phyloP scores from a whole-genome alignment of 2,888 invertebrate genomes.

The Leucoma salicis region DNA sequence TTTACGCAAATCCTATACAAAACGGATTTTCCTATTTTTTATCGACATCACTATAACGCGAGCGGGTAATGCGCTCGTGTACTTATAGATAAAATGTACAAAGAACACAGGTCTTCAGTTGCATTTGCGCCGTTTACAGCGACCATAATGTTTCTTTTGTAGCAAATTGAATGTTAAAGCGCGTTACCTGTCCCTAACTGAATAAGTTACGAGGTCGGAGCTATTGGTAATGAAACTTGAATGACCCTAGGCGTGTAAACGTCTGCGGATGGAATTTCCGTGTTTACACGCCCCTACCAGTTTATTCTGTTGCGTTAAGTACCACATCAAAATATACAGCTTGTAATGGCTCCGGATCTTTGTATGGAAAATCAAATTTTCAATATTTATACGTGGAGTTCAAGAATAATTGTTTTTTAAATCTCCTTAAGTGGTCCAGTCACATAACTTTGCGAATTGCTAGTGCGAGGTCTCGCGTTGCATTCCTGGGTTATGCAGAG shows the following conservation, averaged over 20 bases:
- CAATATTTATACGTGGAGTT: too few relatives aligned
- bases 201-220: conserved; percentile 74
- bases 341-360: conserved; percentile 27
- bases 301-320: conserved; percentile 55
- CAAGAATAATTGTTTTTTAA: too few relatives aligned
- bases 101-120: too few relatives aligned
- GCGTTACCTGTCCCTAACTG: conserved; percentile 73
- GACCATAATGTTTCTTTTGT: conserved; percentile 61
- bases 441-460: too few relatives aligned
- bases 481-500: too few relatives aligned
- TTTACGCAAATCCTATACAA: too few relatives aligned
- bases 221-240: conserved; percentile 79
- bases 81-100: too few relatives aligned
- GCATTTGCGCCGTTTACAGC: conserved; percentile 38
- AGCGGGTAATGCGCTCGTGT: background rate
- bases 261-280: conserved; percentile 61
- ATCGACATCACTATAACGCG: background rate
- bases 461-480: too few relatives aligned
- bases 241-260: conserved; percentile 66
- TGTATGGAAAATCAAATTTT: conserved; percentile 29
- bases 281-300: conserved; percentile 55
- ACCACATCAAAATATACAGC: conserved; percentile 42
- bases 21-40: too few relatives aligned
- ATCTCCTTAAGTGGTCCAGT: too few relatives aligned
- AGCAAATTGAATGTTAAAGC: conserved; percentile 77